Evolutionary conservation across 2,888 invertebrate species (phyloP).

Genomic region (Portevinia maculata): DNA sequence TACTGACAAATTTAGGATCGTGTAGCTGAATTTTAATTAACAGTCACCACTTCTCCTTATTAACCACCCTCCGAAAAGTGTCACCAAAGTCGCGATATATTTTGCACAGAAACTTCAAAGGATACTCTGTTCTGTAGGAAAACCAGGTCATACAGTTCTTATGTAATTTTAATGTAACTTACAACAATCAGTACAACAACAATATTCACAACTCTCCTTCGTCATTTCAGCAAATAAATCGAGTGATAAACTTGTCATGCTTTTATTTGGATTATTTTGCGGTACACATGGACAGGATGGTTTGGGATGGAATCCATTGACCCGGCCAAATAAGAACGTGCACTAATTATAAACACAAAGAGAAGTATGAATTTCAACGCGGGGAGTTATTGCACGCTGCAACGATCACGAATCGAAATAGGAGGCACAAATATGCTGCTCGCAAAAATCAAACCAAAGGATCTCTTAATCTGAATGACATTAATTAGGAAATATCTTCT

Average conservation of each 20-base stretch:
- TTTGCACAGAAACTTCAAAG: slow-evolving; percentile 30
- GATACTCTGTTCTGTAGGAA: background rate
- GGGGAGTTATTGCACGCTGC: slow-evolving; percentile 27
- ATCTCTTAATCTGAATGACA: slow-evolving; percentile 19
- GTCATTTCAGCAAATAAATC: slow-evolving; percentile 43
- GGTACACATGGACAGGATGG: background rate
- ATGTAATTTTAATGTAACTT: slow-evolving; percentile 48
- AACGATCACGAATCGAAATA: slow-evolving; percentile 3
- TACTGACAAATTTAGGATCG: slow-evolving; percentile 51
- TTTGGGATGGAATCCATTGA: slow-evolving; percentile 26
- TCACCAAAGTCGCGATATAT: slow-evolving; percentile 36
- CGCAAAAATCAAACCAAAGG: slow-evolving; percentile 1
- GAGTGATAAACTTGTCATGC: slow-evolving; percentile 60
- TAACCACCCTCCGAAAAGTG: slow-evolving; percentile 17
- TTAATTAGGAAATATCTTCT: slow-evolving; percentile 8
- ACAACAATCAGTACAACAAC: slow-evolving; percentile 8
- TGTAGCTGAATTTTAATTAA: slow-evolving; percentile 60
- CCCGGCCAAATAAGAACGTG: slow-evolving; percentile 35
- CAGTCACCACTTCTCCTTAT: slow-evolving; percentile 35
- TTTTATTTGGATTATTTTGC: slow-evolving; percentile 46
- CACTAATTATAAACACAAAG: slow-evolving; percentile 43
- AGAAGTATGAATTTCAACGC: background rate
- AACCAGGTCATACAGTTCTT: slow-evolving; percentile 52
- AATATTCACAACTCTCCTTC: slow-evolving; percentile 15
- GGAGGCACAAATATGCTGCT: background rate